phyloP scores from a whole-genome alignment of 2,113 vertebrate species.

The Cryptotis parvus region DNA sequence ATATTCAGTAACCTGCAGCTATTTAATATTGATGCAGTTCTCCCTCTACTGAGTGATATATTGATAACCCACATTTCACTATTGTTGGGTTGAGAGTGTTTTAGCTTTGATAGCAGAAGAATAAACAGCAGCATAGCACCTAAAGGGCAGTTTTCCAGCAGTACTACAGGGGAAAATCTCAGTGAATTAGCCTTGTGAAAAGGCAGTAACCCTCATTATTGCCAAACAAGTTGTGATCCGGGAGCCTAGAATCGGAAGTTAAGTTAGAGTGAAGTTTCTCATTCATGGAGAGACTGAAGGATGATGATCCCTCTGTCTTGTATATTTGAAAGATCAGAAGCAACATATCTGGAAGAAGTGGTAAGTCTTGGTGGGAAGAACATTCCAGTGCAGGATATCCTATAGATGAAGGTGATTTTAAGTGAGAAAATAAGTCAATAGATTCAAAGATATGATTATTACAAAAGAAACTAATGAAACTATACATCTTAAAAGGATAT shows the following conservation, averaged over 20 bases:
- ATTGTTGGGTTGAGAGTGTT: not conserved
- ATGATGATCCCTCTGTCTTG: not conserved
- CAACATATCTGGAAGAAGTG: not conserved
- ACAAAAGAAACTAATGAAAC: conserved; percentile 18
- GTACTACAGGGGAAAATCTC: not conserved
- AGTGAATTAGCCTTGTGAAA: not conserved
- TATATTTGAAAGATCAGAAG: not conserved
- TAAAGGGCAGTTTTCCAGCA: not conserved
- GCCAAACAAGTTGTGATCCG: not conserved
- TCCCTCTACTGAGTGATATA: not conserved
- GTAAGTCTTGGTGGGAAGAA: not conserved
- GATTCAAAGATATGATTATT: conserved; percentile 21
- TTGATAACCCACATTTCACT: not conserved
- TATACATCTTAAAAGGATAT: not conserved
- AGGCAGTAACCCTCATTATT: not conserved
- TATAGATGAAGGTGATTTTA: not conserved
- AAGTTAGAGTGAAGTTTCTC: not conserved
- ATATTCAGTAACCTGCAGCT: not conserved
- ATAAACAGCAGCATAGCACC: not conserved
- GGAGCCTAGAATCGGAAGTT: not conserved
- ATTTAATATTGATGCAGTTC: not conserved
- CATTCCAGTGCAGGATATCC: not conserved
- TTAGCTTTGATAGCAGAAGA: not conserved
- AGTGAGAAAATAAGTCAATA: not conserved
- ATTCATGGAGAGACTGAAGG: not conserved